Evolutionary conservation across 2,113 vertebrate genomes (phyloP).

Genomic region (Micromys minutus): DNA sequence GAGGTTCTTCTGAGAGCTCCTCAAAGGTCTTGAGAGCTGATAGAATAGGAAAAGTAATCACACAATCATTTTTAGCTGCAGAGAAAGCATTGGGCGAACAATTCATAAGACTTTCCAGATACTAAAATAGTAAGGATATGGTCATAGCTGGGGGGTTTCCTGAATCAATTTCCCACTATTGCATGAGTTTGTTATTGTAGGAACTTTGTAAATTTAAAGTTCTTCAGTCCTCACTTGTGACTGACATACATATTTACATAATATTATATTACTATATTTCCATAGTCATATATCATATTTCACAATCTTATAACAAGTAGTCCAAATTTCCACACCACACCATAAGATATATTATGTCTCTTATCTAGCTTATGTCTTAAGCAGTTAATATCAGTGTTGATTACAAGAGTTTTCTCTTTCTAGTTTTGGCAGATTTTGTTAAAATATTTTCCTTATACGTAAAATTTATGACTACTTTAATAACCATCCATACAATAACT

Average conservation of each 20-base stretch:
- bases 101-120: not conserved
- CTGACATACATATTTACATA: not conserved
- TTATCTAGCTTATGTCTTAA: not conserved
- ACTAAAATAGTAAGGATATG: not conserved
- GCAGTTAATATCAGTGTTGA: not conserved
- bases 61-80: not conserved
- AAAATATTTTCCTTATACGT: not conserved
- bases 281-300: too few relatives aligned
- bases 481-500: not conserved
- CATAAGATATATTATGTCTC: not conserved
- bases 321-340: not conserved
- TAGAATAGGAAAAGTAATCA: not conserved
- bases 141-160: not conserved
- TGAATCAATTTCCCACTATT: not conserved
- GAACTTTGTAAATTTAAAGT: slow-evolving; percentile 6
- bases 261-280: not conserved
- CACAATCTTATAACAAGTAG: too few relatives aligned
- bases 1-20: not conserved
- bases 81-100: not conserved
- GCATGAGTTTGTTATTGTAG: not conserved
- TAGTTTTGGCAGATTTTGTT: slow-evolving; percentile 1
- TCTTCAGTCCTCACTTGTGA: not conserved
- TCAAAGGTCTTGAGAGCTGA: not conserved
- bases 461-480: slow-evolving; percentile 21
- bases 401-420: slow-evolving; percentile 7